Evolutionary conservation across 2,113 vertebrate genomes (phyloP), one percentile per base, ranked within the genome.

Genomic region (Eurystomus gularis): DNA sequence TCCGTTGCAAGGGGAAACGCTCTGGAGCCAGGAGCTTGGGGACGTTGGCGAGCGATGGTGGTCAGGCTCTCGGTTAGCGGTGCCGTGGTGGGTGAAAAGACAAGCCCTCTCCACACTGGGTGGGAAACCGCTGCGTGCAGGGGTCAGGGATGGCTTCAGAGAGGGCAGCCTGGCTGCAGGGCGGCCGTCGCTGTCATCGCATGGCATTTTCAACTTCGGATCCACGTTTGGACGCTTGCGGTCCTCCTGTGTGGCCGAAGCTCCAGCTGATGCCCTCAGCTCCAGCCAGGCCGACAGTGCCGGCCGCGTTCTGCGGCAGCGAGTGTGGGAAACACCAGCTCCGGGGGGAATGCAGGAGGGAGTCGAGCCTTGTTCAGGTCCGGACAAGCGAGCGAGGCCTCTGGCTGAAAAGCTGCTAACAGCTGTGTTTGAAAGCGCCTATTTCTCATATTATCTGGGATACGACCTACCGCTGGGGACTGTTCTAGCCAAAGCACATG

Each of bases 21-120:
- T 31, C 52, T 4, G 28, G 52, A 55, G 76, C 78, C 89, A 3
- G 81, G 77, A 28, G 89, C 83, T 57, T 1, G 72, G 57, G 92
- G 31, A 79, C 44, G 15, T 2, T 1, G 9, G 60, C 0, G 0
- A 21, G 48, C 0, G 12, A 1, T 2, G 21, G 7, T 1, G 71
- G 18, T 23, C 72, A 9, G 81, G 72, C 49, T 82, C 51, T 29
- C 1, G 0, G 0, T 31, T 1, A 1, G 16, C 0, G 89, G 11
- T 17, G 48, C 71, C 9, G 65, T 2, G 58, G 68, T 23, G 65
- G 25, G 52, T 31, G 29, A 42, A 26, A 6, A 57, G 29, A 6
- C 5, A 4, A 6, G 49, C 80, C 35, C 19, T 46, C 23, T 7
- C 73, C 57, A 2, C 1, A 1, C 52, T 6, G 35, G 20, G 18